Base-by-base conservation (phyloP, 2,888 invertebrate species). In the Dynastes grantii region DNA sequence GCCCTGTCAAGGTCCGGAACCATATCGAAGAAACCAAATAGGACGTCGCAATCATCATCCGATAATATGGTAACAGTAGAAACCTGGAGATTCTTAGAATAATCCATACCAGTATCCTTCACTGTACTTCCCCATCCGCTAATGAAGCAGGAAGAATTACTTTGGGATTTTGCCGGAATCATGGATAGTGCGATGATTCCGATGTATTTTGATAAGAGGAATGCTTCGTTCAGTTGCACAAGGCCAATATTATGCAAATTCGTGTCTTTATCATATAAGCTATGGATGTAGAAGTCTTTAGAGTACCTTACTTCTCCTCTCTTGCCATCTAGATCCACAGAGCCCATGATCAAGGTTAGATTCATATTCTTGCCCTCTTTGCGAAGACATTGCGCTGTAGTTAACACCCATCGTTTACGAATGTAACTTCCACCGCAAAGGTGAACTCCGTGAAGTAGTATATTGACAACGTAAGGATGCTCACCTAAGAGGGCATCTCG, bases 121-220 rank as follows among this genome's bases (percentile, higher is more conserved):
- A 37, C 40, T 3, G 40, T 68, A 13, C 68, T 68, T 27, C 65
- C 65, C 65, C 65, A 65, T 3, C 65, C 65, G 16, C 65, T 65
- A n/a, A 65, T n/a, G 11, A 65, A 65, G 9, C 65, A 65, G 2
- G 37, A 32, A 1, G 37, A 16, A 2, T 40, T 65, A 6, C 9
- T 29, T 9, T 32, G 29, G 8, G 29, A 32, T 63, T 27, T 27
- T 2, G 9, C 6, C 13, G 63, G 29, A 11, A 63, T 27, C 32
- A 32, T 27, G 0, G 63, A 29, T 32, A 32, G 27, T 29, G 1
- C 5, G 27, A 63, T 29, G 6, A 29, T 8, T 16, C 9, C 29
- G 2, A 29, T 5, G 8, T 29, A 3, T 29, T 29, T 63, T 0
- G 29, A 29, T 2, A 65, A n/a, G 2, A 0, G 29, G 16, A 65